Evolutionary conservation across 2,888 invertebrate genomes (phyloP), one percentile per base, ranked within the genome.

Genomic region (Drosophila ustulata): DNA sequence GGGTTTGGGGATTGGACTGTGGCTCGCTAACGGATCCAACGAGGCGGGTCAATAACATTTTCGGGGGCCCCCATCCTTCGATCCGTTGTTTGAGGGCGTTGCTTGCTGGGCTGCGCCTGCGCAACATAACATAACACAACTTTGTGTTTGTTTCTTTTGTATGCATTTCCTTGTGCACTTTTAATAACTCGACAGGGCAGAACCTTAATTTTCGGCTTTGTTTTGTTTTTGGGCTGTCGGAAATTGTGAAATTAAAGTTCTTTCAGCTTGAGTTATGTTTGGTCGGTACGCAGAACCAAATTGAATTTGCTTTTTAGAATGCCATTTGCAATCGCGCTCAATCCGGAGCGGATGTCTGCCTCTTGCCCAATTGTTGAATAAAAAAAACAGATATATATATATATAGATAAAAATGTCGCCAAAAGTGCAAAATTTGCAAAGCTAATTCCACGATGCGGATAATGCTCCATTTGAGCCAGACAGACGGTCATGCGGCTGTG

Each of bases 71-170:
- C 47, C 26, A 32, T 4, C 11, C 37, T 4, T 4, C 11, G n/a
- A 32, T 41, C 25, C 34, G 28, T 71, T 51, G 67, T 25, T 58
- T 57, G 64, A 81, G 84, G 83, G 83, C 87, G 87, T 83, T 79
- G 43, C 83, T 69, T 45, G 1, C 51, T 41, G 80, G 80, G 78
- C 80, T 80, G 82, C 82, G 82, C 82, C 86, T 82, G 82, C 78
- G 87, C 82, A 83, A 81, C 82, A 83, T 86, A 86, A 86, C 84
- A 83, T 84, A 83, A 83, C 18, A 18, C 18, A 83, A 84, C 80
- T 83, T 81, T 79, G 75, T 80, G 63, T 81, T 77, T 78, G 78
- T 82, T 70, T 37, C 57, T 68, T 72, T 63, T 66, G 55, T 68
- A 25, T 61, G 61, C 66, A 77, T 69, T 76, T 72, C 73, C 72